Conservation (phyloP, 2,113 vertebrate genomes). For the Bufo gargarizans region DNA sequence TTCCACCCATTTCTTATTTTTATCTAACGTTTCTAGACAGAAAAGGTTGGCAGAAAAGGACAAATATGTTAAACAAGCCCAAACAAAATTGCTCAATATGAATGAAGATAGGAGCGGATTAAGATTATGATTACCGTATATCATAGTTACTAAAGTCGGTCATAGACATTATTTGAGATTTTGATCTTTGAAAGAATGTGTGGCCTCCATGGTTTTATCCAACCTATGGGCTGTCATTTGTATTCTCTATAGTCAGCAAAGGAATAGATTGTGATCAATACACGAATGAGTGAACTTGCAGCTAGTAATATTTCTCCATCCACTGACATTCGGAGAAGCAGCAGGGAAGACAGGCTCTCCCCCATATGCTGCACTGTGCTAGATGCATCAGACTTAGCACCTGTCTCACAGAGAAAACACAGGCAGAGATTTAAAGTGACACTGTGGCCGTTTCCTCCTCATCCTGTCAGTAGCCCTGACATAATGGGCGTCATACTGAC, state of each 20-base stretch:
- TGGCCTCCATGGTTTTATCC: neutral
- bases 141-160: neutral
- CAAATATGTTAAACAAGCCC: neutral
- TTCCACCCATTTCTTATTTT: too few species aligned
- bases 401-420: constrained; percentile 26
- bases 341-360: neutral
- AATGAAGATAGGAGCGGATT: too few species aligned
- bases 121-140: neutral
- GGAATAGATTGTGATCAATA: constrained; percentile 8
- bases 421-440: constrained; percentile 52
- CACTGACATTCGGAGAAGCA: neutral
- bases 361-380: neutral
- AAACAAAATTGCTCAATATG: too few species aligned
- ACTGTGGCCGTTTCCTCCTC: constrained; percentile 26
- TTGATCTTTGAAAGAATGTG: neutral
- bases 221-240: neutral
- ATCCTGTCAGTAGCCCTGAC: constrained; percentile 34
- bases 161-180: neutral
- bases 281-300: constrained; percentile 3
- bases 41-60: too few species aligned
- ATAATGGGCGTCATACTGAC: constrained; percentile 39
- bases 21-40: too few species aligned
- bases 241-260: neutral
- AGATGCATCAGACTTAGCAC: constrained; percentile 23
- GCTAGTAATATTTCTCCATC: constrained; percentile 12